phyloP scores from a whole-genome alignment of 2,888 invertebrate genomes.

The Pomacea canaliculata region DNA sequence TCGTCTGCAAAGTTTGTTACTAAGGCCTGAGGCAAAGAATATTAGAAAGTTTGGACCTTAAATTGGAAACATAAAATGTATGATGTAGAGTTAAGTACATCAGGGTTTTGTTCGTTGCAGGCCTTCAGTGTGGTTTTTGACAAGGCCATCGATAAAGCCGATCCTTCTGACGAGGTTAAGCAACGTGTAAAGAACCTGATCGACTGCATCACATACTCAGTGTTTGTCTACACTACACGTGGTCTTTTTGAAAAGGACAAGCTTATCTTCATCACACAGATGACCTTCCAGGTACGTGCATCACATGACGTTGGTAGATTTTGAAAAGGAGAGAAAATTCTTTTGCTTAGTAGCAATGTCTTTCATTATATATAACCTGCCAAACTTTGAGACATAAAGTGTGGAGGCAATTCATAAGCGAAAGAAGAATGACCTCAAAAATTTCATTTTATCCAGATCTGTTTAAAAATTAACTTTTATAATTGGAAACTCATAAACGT shows the following conservation, averaged over 20 bases:
- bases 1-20: not conserved
- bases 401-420: too few species aligned
- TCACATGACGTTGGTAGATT: not conserved
- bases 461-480: too few species aligned
- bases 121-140: constrained; percentile 98
- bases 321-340: not conserved
- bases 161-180: constrained; percentile 83
- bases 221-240: constrained; percentile 93
- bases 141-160: constrained; percentile 92
- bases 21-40: not conserved
- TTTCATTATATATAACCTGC: too few species aligned
- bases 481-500: too few species aligned
- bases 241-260: constrained; percentile 97
- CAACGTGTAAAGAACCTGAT: constrained; percentile 88
- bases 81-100: not conserved
- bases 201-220: constrained; percentile 93
- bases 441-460: too few species aligned
- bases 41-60: not conserved
- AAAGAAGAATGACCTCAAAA: too few species aligned
- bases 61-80: not conserved
- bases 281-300: constrained; percentile 88
- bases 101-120: constrained; percentile 70
- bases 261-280: constrained; percentile 94
- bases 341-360: too few species aligned
- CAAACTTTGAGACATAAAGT: too few species aligned